These are phyloP conservation scores for Bos indicus DNA, from an alignment of 2,113 vertebrate genomes.

Conservation along the genomic window DNA sequence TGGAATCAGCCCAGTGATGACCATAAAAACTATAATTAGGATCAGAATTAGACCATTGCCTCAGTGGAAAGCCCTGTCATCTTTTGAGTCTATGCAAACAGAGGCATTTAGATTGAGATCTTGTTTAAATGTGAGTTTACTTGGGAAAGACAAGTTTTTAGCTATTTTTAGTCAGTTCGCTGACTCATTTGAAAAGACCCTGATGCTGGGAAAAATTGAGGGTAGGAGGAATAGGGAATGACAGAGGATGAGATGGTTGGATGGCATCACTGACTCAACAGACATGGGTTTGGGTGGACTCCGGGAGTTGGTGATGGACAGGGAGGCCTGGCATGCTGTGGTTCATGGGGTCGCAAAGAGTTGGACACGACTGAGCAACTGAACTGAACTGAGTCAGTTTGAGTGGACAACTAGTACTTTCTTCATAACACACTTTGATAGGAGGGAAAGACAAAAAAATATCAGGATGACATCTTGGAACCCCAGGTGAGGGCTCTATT, in stretches of 20 bases:
- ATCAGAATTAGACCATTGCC: neutral
- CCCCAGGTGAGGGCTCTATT: neutral
- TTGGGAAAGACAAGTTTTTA: neutral
- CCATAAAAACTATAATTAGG: neutral
- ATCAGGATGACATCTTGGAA: neutral
- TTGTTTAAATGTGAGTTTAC: neutral
- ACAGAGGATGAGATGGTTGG: no score
- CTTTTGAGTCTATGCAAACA: neutral
- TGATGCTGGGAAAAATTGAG: no score
- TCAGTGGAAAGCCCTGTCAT: neutral
- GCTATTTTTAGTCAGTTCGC: neutral
- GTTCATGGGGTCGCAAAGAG: no score
- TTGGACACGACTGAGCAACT: rapidly evolving
- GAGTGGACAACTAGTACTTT: neutral
- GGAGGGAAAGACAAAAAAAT: neutral
- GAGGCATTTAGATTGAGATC: neutral
- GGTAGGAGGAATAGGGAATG: no score
- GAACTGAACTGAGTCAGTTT: neutral
- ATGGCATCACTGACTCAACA: no score
- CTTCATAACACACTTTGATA: neutral
- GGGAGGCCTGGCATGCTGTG: no score
- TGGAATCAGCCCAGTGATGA: neutral
- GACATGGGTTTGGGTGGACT: no score
- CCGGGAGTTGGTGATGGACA: no score
- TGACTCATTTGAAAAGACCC: no score